These are phyloP conservation scores for Delia radicum DNA, from an alignment of 1,140 invertebrate species.

Conservation along the genomic window DNA sequence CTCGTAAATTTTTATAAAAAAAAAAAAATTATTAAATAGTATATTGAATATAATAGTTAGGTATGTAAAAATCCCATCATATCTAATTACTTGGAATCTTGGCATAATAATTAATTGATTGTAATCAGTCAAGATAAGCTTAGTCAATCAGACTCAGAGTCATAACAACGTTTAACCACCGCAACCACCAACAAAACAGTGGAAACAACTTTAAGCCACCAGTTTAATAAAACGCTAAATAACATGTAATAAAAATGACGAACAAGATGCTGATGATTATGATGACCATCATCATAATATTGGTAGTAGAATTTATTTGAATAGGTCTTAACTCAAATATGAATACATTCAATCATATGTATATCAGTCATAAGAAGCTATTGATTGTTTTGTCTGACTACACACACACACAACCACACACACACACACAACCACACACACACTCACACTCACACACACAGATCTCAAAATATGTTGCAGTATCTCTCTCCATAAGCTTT, in stretches of 20 bases:
- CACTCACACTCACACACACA: no score
- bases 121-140: conserved; percentile 20
- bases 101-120: conserved; percentile 19
- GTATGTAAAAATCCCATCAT: no score
- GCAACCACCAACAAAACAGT: not conserved
- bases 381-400: not conserved
- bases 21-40: no score
- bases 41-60: no score
- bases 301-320: not conserved
- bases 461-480: no score
- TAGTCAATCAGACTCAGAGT: not conserved
- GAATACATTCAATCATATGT: not conserved
- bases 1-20: no score
- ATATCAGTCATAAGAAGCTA: not conserved
- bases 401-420: no score
- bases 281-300: not conserved
- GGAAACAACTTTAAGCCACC: not conserved
- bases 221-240: not conserved
- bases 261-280: not conserved
- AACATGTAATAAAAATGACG: not conserved
- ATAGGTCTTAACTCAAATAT: not conserved
- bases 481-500: not conserved
- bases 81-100: conserved; percentile 21
- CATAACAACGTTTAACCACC: not conserved
- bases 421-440: no score